A percentile compares a stretch with the other conserved stretches of the same genome.
Conservation (phyloP, 2,113 vertebrate species). For the Tetrao urogallus region DNA sequence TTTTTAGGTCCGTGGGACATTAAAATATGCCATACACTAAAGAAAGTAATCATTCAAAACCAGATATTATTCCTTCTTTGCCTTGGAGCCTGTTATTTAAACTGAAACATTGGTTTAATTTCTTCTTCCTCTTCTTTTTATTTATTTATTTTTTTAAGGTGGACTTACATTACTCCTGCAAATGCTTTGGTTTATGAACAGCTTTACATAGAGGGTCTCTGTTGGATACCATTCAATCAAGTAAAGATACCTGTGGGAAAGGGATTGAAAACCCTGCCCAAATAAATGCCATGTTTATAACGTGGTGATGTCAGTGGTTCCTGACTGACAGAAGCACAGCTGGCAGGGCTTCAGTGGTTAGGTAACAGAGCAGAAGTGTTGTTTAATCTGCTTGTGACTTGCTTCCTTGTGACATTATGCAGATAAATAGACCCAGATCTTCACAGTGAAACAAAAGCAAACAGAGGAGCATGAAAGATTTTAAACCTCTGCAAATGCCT, state of each 20-base stretch:
- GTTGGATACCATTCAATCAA: background rate
- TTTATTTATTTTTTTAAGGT: background rate
- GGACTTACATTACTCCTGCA: background rate
- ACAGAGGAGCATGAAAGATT: background rate
- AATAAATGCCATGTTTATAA: background rate
- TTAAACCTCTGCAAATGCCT: background rate
- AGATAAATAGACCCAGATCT: background rate
- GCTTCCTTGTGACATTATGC: background rate
- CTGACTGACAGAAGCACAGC: background rate
- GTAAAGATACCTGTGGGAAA: background rate
- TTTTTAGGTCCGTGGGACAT: background rate
- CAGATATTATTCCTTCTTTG: background rate
- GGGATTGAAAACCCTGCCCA: background rate
- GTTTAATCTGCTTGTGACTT: slow-evolving; percentile 38
- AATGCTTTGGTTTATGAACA: background rate
- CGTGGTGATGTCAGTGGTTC: background rate
- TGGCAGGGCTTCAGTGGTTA: slow-evolving; percentile 45
- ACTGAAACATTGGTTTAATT: background rate
- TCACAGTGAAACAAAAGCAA: background rate
- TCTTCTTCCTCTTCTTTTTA: background rate
- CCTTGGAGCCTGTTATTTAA: background rate
- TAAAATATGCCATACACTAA: background rate
- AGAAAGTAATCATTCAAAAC: background rate
- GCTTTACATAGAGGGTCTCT: background rate
- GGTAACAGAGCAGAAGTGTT: background rate